A percentile compares a stretch with the other conserved stretches of the same genome.
phyloP scores from a whole-genome alignment of 2,888 invertebrate species.

The Ashinkailepas kermadecensis region DNA sequence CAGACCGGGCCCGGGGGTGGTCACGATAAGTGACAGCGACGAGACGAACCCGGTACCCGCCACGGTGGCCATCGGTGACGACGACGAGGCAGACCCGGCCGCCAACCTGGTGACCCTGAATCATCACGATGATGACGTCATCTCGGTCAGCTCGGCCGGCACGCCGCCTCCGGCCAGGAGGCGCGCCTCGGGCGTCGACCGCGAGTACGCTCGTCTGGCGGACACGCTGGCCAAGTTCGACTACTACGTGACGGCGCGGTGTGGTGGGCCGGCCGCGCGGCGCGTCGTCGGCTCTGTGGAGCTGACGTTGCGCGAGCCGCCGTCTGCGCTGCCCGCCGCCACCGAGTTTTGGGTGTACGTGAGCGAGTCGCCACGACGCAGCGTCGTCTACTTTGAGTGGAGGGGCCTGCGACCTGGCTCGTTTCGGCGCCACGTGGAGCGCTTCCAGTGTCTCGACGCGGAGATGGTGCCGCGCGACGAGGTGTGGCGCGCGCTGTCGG shows the following conservation, averaged over 20 bases:
- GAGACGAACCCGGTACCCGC: background rate
- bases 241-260: background rate
- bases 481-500: slow-evolving; percentile 31
- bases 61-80: background rate
- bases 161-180: no score
- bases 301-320: slow-evolving; percentile 77
- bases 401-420: slow-evolving; percentile 34
- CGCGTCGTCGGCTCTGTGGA: slow-evolving; percentile 47
- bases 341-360: slow-evolving; percentile 49
- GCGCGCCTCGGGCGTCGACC: background rate
- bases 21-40: background rate
- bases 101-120: no score
- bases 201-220: background rate
- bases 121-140: no score
- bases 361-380: slow-evolving; percentile 35
- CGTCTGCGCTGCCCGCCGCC: slow-evolving; percentile 83
- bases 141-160: no score
- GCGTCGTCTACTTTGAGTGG: slow-evolving; percentile 40
- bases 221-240: background rate
- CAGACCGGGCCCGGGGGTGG: background rate
- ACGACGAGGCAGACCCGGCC: no score
- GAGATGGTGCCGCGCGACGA: slow-evolving; percentile 26
- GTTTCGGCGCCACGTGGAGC: slow-evolving; percentile 32
- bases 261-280: background rate
- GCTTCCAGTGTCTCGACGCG: slow-evolving; percentile 28